phyloP scores from a whole-genome alignment of 2,888 invertebrate genomes.

The Pyralis farinalis region DNA sequence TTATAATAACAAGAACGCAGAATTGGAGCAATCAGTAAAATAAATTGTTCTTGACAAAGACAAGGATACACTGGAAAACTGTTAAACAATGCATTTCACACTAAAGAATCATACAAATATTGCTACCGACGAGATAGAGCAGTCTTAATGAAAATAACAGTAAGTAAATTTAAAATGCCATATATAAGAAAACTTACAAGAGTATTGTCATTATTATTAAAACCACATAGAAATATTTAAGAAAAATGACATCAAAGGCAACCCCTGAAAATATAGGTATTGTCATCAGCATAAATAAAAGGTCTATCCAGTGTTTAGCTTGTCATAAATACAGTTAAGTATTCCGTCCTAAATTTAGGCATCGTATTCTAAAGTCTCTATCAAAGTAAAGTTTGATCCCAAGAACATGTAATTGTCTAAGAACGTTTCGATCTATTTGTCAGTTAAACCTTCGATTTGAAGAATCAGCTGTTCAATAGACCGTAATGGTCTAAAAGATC shows the following conservation, averaged over 20 bases:
- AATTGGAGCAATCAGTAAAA: slow-evolving; percentile 22
- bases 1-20: slow-evolving; percentile 28
- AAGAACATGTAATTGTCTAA: slow-evolving; percentile 53
- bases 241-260: slow-evolving; percentile 19
- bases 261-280: slow-evolving; percentile 10
- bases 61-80: slow-evolving; percentile 35
- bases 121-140: slow-evolving; percentile 39
- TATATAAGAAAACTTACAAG: slow-evolving; percentile 30
- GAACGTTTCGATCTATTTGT: slow-evolving; percentile 17
- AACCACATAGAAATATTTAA: slow-evolving; percentile 18
- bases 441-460: slow-evolving; percentile 32
- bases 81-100: slow-evolving; percentile 27
- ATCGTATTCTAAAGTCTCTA: slow-evolving; percentile 36
- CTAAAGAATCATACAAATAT: slow-evolving; percentile 36
- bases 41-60: slow-evolving; percentile 25
- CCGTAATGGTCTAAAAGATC: slow-evolving; percentile 32
- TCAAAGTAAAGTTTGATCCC: slow-evolving; percentile 64
- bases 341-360: slow-evolving; percentile 20
- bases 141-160: slow-evolving; percentile 52
- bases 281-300: background rate
- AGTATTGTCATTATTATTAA: slow-evolving; percentile 23
- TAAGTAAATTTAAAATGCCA: slow-evolving; percentile 46
- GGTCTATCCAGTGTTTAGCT: slow-evolving; percentile 37
- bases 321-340: slow-evolving; percentile 2
- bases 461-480: slow-evolving; percentile 29